Conservation (phyloP, 2,113 vertebrate species). For the Martes martes region DNA sequence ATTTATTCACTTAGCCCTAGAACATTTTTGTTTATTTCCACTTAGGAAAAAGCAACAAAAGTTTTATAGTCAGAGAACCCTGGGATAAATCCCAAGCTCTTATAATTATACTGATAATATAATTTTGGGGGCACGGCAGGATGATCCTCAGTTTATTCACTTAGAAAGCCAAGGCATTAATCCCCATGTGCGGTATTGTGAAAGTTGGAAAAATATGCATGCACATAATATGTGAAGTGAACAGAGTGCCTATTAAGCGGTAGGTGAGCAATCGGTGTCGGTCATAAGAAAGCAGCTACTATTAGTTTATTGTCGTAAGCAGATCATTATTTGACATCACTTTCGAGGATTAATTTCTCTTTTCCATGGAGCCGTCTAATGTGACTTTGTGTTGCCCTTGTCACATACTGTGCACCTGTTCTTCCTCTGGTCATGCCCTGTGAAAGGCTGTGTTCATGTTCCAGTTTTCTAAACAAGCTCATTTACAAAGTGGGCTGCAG, state of each 20-base stretch:
- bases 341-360: neutral
- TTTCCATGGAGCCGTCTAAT: neutral
- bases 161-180: neutral
- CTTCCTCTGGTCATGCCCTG: neutral
- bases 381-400: slow-evolving; percentile 19
- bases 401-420: neutral
- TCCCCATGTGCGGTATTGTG: neutral
- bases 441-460: neutral
- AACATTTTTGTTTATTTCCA: neutral
- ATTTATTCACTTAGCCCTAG: neutral
- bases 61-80: neutral
- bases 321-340: neutral
- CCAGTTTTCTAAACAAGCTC: slow-evolving; percentile 47
- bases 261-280: neutral
- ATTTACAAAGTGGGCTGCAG: slow-evolving; percentile 46
- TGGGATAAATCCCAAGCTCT: neutral
- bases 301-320: neutral
- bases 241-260: neutral
- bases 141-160: neutral
- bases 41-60: neutral
- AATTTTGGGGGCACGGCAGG: neutral
- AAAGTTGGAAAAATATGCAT: neutral
- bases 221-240: neutral
- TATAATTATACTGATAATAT: neutral
- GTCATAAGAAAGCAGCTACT: neutral